Evolutionary conservation across 2,113 vertebrate species (phyloP).

Genomic region (Heptranchias perlo): DNA sequence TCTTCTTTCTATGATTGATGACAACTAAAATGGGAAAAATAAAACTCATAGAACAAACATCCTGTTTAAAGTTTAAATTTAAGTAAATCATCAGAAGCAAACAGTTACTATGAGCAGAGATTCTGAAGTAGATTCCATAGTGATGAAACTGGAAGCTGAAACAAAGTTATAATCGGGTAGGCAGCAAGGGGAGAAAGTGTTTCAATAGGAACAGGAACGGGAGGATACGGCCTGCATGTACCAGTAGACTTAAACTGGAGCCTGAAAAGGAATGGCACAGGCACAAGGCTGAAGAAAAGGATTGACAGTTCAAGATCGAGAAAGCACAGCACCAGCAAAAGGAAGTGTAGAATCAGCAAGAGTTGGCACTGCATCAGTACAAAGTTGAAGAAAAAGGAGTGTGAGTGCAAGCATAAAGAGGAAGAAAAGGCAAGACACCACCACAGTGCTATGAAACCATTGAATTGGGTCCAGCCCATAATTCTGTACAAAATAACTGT

Average conservation of each 20-base stretch:
- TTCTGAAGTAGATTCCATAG: neutral
- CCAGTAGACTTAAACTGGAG: neutral
- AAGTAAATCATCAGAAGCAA: neutral
- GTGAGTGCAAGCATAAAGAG: neutral
- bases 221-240: neutral
- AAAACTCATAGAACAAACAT: neutral
- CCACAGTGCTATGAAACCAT: neutral
- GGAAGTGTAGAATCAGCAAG: neutral
- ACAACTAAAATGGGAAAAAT: neutral
- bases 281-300: neutral
- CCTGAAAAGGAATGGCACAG: neutral
- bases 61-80: neutral
- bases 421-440: no score
- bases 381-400: neutral
- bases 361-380: neutral
- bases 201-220: neutral
- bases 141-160: neutral
- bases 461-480: neutral
- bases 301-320: neutral
- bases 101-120: neutral
- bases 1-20: neutral
- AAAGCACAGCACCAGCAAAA: neutral
- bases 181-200: neutral
- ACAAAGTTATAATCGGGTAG: neutral
- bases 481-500: neutral